A percentile compares a stretch with the other conserved stretches of the same genome.
These are phyloP conservation scores for Aleiodes leptofemur DNA, from an alignment of 2,888 invertebrate genomes.

Conservation along the genomic window DNA sequence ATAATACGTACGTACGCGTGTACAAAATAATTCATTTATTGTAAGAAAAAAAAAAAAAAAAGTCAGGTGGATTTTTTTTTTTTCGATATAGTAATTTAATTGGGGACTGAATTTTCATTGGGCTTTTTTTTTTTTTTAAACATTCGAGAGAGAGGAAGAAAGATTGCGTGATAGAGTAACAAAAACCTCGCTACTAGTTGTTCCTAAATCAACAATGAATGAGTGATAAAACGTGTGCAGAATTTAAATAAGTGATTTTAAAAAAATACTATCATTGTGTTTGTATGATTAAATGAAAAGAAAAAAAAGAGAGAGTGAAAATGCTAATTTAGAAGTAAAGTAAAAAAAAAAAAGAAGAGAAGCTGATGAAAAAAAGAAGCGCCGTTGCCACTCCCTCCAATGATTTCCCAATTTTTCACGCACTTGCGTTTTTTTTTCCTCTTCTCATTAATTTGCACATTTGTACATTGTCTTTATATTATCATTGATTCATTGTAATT, in stretches of 20 bases:
- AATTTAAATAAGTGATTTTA: slow-evolving; percentile 64
- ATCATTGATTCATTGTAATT: slow-evolving; percentile 32
- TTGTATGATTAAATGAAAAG: slow-evolving; percentile 8
- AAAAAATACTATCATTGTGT: slow-evolving; percentile 56
- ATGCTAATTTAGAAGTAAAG: not conserved
- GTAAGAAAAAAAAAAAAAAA: too few relatives aligned
- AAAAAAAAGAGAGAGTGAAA: slow-evolving; percentile 15
- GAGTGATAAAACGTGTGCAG: slow-evolving; percentile 69
- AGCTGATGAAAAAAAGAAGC: slow-evolving; percentile 41
- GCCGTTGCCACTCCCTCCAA: slow-evolving; percentile 54
- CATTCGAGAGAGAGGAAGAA: slow-evolving; percentile 46
- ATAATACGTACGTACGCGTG: slow-evolving; percentile 70
- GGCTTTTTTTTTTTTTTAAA: not conserved
- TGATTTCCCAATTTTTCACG: slow-evolving; percentile 25
- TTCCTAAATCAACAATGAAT: slow-evolving; percentile 75
- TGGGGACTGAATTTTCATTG: not conserved
- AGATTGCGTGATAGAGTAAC: slow-evolving; percentile 74
- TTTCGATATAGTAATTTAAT: not conserved
- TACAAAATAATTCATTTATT: slow-evolving; percentile 65
- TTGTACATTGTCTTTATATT: slow-evolving; percentile 30
- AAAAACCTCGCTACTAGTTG: slow-evolving; percentile 75
- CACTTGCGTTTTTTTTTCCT: slow-evolving; percentile 8
- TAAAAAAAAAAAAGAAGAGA: not conserved
- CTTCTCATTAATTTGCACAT: slow-evolving; percentile 8
- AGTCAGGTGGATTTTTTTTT: slow-evolving; percentile 63